These are phyloP conservation scores for Stratiomys singularior DNA, from an alignment of 2,888 invertebrate species.

Conservation along the genomic window DNA sequence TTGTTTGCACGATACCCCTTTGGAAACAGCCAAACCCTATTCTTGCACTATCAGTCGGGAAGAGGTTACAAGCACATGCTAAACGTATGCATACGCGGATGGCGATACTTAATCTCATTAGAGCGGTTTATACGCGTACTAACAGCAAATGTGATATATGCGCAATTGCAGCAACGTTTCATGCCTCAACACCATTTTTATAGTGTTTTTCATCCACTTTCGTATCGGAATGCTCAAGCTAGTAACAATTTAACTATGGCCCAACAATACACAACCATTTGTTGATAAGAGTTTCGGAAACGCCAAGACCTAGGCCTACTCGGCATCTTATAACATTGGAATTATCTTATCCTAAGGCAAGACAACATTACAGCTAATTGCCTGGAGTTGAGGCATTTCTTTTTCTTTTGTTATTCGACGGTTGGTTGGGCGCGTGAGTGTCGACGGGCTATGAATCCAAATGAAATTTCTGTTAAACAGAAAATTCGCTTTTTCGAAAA, in stretches of 20 bases:
- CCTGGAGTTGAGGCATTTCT: no score
- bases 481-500: constrained; percentile 36
- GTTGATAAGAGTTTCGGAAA: constrained; percentile 9
- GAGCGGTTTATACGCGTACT: background rate
- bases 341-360: constrained; percentile 3
- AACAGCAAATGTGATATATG: constrained; percentile 18
- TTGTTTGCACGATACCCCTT: background rate
- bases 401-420: background rate
- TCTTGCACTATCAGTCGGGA: background rate
- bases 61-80: constrained; percentile 1
- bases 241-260: background rate
- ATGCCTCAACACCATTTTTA: background rate
- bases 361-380: background rate
- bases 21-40: background rate
- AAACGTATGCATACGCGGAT: background rate
- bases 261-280: background rate
- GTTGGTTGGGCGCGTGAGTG: background rate
- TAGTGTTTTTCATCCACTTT: background rate
- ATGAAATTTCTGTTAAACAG: constrained; percentile 26
- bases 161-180: constrained; percentile 21
- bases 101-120: constrained; percentile 29
- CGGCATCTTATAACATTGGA: background rate
- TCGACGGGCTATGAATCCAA: constrained; percentile 17
- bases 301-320: constrained; percentile 18
- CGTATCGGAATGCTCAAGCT: constrained; percentile 15